Conservation (phyloP, 1,140 invertebrate species). For the Thrips palmi region DNA sequence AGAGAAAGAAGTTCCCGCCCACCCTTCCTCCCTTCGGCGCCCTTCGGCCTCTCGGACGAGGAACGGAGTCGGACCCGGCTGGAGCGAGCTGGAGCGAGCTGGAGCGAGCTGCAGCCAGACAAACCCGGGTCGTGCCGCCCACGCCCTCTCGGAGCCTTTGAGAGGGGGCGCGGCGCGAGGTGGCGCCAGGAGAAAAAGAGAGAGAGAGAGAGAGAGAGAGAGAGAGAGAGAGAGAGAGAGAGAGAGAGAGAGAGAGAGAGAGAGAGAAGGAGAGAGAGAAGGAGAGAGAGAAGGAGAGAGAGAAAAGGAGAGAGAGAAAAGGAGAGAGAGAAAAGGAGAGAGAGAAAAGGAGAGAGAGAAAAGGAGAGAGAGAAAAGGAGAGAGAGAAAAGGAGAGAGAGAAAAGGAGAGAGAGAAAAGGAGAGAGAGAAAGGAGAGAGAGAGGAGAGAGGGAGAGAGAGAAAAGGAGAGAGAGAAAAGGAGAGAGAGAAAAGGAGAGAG, state of each 20-base stretch:
- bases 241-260: conserved; percentile 5
- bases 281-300: neutral
- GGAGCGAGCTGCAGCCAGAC: no score
- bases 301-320: conserved; percentile 6
- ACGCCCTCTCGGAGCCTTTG: no score
- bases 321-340: neutral
- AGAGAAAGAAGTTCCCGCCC: no score
- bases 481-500: conserved; percentile 1
- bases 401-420: neutral
- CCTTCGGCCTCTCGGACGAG: no score
- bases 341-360: conserved; percentile 5
- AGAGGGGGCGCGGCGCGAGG: no score
- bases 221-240: neutral
- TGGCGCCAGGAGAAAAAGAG: no score
- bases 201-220: neutral
- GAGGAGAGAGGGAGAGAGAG: conserved; percentile 4
- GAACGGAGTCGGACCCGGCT: no score
- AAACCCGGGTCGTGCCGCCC: no score
- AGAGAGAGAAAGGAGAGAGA: conserved; percentile 5
- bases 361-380: neutral
- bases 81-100: no score
- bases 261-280: neutral
- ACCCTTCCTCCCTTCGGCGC: no score
- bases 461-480: conserved; percentile 2
- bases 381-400: neutral